phyloP scores from a whole-genome alignment of 2,113 vertebrate genomes.

The Osmerus eperlanus region DNA sequence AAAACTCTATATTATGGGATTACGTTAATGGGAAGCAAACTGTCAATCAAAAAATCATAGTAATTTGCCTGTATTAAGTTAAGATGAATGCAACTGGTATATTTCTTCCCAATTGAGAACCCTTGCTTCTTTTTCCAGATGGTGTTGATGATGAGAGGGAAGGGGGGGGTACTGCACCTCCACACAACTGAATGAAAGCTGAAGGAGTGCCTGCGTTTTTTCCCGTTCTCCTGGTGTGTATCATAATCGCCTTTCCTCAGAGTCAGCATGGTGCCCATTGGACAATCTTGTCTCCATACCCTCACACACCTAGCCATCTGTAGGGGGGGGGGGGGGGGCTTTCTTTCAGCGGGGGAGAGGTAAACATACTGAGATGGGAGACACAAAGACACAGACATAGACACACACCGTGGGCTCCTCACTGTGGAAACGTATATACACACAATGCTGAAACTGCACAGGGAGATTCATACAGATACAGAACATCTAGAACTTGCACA shows the following conservation, averaged over 20 bases:
- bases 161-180: constrained; percentile 32
- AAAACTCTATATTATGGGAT: too few species aligned
- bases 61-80: too few species aligned
- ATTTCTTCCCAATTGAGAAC: too few species aligned
- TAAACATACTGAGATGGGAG: not conserved
- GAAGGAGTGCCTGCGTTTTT: constrained; percentile 41
- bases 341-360: not conserved
- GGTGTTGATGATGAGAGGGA: constrained; percentile 36
- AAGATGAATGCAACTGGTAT: too few species aligned
- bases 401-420: not conserved
- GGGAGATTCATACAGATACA: constrained; percentile 25
- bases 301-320: not conserved
- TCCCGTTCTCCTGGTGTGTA: constrained; percentile 60
- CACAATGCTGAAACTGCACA: constrained; percentile 25
- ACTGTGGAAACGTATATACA: not conserved
- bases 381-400: constrained; percentile 15
- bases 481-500: constrained; percentile 22
- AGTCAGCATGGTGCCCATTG: constrained; percentile 54
- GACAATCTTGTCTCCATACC: constrained; percentile 3
- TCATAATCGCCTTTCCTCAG: constrained; percentile 60
- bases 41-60: too few species aligned
- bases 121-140: constrained; percentile 34
- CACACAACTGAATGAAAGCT: constrained; percentile 57
- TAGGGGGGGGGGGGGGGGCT: not conserved
- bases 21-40: too few species aligned